Base-by-base conservation (phyloP, 2,113 vertebrate species). In the Vanacampus margaritifer region DNA sequence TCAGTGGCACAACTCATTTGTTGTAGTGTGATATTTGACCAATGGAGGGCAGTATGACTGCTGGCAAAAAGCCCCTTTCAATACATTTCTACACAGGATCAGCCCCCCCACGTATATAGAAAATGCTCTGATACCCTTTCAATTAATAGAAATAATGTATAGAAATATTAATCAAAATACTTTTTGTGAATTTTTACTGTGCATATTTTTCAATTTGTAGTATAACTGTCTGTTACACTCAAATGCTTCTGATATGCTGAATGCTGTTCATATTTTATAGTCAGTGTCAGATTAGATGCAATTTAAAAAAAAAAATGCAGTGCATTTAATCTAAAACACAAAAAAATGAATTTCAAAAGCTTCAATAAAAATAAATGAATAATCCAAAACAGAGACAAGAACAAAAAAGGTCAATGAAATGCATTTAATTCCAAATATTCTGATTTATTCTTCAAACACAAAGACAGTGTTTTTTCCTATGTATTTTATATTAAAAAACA, bases 41-140 rank as follows among this genome's bases (percentile, higher is more conserved):
- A 89, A 84, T 83, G 83, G 92, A 87, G 91, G 92, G 91, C 91
- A 93, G 86, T 93, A 75, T 89, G 84, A 83, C 88, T 89, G 65
- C 84, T 61, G 66, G 89, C 75, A 63, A 56, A 59, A 46, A 74
- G 74, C 69, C 54, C 46, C 72, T 73, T 61, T 86, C 76, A 81
- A 59, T 64, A 1, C 36, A 23, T 61, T 80, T 66, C 50, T 32
- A 64, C 80, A 64, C 16, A 32, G 14, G 26, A 32, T 57, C n/a
- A n/a, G n/a, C n/a, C n/a, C n/a, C n/a, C n/a, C 32, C 16, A 32
- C 16, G 19, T 16, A 16, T 3, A 8, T 57, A 5, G 17, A 16
- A 16, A 32, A 32, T 14, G 5, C 54, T 57, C 6, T 57, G 26
- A 54, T 9, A 54, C 16, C 54, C 26, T 57, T 57, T 32, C 14